These are phyloP conservation scores for Hippoglossus stenolepis DNA, from an alignment of 2,113 vertebrate species.

Conservation along the genomic window DNA sequence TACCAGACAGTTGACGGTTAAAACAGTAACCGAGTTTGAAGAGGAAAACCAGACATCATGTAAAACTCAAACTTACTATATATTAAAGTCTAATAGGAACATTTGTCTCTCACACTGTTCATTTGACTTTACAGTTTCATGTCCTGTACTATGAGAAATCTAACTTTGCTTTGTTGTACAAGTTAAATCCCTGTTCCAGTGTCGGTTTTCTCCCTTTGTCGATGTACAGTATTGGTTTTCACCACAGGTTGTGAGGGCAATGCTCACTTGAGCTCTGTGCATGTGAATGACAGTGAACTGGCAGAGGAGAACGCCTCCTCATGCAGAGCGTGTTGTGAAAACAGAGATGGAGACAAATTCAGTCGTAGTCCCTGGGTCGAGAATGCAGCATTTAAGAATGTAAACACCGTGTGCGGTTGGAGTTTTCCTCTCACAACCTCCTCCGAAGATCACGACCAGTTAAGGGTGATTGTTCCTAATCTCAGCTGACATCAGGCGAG, in stretches of 20 bases:
- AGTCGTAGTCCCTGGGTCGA: slow-evolving; percentile 8
- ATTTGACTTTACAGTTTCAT: not conserved
- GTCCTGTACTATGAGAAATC: slow-evolving; percentile 38
- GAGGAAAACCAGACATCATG: not conserved
- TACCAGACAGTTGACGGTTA: not conserved
- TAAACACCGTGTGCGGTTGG: slow-evolving; percentile 23
- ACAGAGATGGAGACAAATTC: slow-evolving; percentile 41
- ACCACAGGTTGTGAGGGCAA: slow-evolving; percentile 13
- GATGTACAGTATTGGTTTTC: slow-evolving; percentile 33
- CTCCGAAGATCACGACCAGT: not conserved
- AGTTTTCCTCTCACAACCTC: slow-evolving; percentile 18
- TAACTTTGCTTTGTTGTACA: slow-evolving; percentile 22
- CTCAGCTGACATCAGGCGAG: not conserved
- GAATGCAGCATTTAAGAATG: slow-evolving; percentile 12
- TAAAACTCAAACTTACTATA: not conserved
- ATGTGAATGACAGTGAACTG: slow-evolving; percentile 21
- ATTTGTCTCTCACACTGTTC: not conserved
- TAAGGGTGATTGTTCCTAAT: not conserved
- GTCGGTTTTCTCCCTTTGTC: slow-evolving; percentile 42
- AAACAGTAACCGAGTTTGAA: not conserved
- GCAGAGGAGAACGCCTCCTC: slow-evolving; percentile 21
- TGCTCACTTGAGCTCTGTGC: slow-evolving; percentile 3
- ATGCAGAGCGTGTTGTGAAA: slow-evolving; percentile 47
- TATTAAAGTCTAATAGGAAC: not conserved
- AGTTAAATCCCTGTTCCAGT: slow-evolving; percentile 36